Evolutionary conservation across 2,888 invertebrate genomes (phyloP).

Genomic region (Megastigmus dorsalis): DNA sequence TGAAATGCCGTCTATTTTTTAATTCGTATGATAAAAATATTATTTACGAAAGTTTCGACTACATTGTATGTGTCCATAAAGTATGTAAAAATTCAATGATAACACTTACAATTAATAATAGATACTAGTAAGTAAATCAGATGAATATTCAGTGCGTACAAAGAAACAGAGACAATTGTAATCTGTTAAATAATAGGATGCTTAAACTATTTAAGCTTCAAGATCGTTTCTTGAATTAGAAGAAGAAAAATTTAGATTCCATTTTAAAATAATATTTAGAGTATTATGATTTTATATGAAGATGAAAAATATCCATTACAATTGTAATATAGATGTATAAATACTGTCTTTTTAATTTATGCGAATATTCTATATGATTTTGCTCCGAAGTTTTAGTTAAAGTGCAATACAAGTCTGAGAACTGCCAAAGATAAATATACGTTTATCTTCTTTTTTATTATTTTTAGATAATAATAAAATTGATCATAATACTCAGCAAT

Average conservation of each 20-base stretch:
- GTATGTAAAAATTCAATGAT: no score
- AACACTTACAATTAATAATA: no score
- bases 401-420: conserved; percentile 49
- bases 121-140: no score
- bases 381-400: conserved; percentile 25
- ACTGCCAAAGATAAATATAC: conserved; percentile 50
- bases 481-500: conserved; percentile 27
- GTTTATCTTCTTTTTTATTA: conserved; percentile 38
- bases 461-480: conserved; percentile 15
- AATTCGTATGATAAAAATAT: no score
- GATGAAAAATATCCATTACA: no score
- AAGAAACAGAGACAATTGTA: no score
- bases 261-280: neutral
- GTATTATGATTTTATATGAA: neutral
- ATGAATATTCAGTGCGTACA: no score
- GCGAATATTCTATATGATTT: neutral
- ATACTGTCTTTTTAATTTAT: conserved; percentile 7
- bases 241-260: neutral
- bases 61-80: no score
- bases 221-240: no score
- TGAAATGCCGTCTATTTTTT: no score
- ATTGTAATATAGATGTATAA: conserved; percentile 23
- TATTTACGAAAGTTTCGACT: neutral
- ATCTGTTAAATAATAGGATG: no score
- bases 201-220: no score